phyloP scores from a whole-genome alignment of 2,113 vertebrate species.

The Vulpes vulpes region DNA sequence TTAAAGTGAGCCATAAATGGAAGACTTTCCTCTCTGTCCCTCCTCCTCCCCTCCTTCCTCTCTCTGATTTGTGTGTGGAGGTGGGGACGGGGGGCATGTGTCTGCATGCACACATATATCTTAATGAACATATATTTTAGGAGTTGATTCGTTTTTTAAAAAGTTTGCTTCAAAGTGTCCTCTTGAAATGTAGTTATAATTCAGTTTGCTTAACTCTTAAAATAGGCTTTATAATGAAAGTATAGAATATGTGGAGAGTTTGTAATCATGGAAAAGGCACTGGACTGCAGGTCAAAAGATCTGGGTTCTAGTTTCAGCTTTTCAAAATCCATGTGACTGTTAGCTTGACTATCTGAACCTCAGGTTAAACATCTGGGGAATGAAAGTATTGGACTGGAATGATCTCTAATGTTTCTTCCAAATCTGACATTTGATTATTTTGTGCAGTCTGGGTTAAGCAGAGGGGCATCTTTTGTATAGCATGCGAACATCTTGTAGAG shows the following conservation, averaged over 20 bases:
- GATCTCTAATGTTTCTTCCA: background rate
- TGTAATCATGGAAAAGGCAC: background rate
- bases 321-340: background rate
- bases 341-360: background rate
- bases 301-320: background rate
- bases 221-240: background rate
- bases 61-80: background rate
- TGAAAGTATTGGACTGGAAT: background rate
- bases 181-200: background rate
- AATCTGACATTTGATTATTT: background rate
- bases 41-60: no score
- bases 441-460: background rate
- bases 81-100: background rate
- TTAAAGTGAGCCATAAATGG: background rate
- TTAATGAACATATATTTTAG: background rate
- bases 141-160: background rate
- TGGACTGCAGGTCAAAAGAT: background rate
- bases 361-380: background rate
- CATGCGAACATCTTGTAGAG: background rate
- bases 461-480: background rate
- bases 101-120: background rate
- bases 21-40: background rate
- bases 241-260: background rate
- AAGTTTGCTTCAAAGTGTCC: background rate
- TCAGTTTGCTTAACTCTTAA: constrained; percentile 31